A percentile compares a stretch with the other conserved stretches of the same genome.
These are phyloP conservation scores for Loris lydekkerianus DNA, from an alignment of 2,797 vertebrate species.

Conservation along the genomic window DNA sequence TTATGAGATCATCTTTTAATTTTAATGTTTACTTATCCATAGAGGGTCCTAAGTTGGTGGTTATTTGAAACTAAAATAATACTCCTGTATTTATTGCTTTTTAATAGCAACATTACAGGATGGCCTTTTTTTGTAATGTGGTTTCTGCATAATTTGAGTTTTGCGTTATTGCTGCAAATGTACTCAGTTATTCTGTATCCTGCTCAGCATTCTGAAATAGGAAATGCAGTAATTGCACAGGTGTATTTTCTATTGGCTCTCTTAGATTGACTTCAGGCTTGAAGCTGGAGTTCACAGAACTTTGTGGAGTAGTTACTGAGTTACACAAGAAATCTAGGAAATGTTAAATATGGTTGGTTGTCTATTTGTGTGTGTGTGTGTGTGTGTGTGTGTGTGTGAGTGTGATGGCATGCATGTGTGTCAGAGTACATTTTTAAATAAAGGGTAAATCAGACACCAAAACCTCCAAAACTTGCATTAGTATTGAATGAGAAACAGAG, in stretches of 20 bases:
- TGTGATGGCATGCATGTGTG: slow-evolving; percentile 69
- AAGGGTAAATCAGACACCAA: slow-evolving; percentile 66
- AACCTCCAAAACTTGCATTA: slow-evolving; percentile 73
- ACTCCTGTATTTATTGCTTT: slow-evolving; percentile 49
- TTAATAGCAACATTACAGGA: slow-evolving; percentile 9
- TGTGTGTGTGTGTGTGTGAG: slow-evolving; percentile 53
- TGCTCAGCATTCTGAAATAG: slow-evolving; percentile 85
- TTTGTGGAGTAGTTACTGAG: slow-evolving; percentile 85
- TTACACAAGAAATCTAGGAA: slow-evolving; percentile 85
- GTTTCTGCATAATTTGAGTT: slow-evolving; percentile 64
- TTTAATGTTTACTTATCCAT: slow-evolving; percentile 58
- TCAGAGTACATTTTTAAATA: slow-evolving; percentile 68
- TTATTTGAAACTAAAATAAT: slow-evolving; percentile 67
- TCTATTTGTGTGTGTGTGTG: slow-evolving; percentile 11
- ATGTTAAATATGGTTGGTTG: slow-evolving; percentile 79
- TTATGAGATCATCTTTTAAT: slow-evolving; percentile 45
- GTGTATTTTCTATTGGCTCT: slow-evolving; percentile 90
- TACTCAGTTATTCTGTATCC: slow-evolving; percentile 78
- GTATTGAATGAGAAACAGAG: slow-evolving; percentile 71
- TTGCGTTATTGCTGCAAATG: slow-evolving; percentile 70
- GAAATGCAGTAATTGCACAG: slow-evolving; percentile 88
- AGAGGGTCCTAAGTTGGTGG: slow-evolving; percentile 17
- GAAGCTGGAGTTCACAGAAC: slow-evolving; percentile 87
- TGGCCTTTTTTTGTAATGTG: slow-evolving; percentile 49
- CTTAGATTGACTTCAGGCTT: slow-evolving; percentile 89